Evolutionary conservation across 2,797 vertebrate genomes (phyloP).

Genomic region (Sebastes diploproa): DNA sequence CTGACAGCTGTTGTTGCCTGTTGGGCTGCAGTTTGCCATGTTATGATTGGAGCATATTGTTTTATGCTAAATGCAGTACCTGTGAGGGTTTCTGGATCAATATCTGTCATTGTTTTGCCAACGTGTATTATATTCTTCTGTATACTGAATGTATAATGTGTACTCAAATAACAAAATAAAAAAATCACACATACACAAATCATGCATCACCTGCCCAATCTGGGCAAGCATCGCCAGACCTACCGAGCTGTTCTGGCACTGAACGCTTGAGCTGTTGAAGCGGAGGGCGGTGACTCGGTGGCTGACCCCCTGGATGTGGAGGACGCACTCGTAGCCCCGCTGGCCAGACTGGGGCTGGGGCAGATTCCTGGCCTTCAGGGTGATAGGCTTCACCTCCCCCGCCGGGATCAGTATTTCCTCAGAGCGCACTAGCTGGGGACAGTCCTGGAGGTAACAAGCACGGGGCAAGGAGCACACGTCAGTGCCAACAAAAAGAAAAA

Average conservation of each 20-base stretch:
- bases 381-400: constrained; percentile 96
- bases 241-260: constrained; percentile 99
- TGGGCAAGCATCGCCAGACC: constrained; percentile 32
- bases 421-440: constrained; percentile 94
- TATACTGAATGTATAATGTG: not conserved
- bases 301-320: constrained; percentile 91
- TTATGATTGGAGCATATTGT: no score
- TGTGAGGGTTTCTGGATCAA: no score
- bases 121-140: not conserved
- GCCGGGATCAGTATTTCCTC: constrained; percentile 97
- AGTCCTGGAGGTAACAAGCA: constrained; percentile 84
- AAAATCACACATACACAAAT: not conserved
- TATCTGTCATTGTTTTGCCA: no score
- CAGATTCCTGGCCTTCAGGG: constrained; percentile 93
- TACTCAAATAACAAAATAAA: not conserved
- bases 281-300: constrained; percentile 95
- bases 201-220: not conserved
- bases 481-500: not conserved
- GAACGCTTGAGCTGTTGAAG: constrained; percentile 99
- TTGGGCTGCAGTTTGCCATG: no score
- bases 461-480: not conserved
- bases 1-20: no score
- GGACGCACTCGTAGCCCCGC: constrained; percentile 95
- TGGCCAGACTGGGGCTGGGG: constrained; percentile 98
- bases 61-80: no score